Conservation (phyloP, 1,140 invertebrate genomes). For the Hylaeus volcanicus region DNA sequence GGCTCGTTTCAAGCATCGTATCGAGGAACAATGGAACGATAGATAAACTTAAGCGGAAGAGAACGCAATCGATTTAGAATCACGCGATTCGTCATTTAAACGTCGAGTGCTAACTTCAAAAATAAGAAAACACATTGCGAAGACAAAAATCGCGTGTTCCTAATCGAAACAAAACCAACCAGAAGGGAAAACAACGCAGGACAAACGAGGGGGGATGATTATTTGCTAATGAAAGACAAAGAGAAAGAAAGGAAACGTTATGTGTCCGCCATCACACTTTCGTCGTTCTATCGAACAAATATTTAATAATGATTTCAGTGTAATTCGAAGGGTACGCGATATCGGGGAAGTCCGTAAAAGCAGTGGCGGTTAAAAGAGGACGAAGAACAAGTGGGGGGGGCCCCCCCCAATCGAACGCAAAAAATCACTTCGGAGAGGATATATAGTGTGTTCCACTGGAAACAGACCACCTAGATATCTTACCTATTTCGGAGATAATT, state of each 20-base stretch:
- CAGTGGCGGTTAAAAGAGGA: background rate
- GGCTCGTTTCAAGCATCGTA: slow-evolving; percentile 15
- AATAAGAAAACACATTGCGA: background rate
- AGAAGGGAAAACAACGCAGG: background rate
- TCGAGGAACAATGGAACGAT: background rate
- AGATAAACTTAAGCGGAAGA: background rate
- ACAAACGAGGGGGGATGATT: too few species aligned
- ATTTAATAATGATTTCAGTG: background rate
- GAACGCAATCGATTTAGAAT: slow-evolving; percentile 1
- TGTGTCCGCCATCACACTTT: too few species aligned
- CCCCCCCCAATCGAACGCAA: background rate
- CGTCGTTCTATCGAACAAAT: too few species aligned
- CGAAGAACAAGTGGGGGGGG: background rate
- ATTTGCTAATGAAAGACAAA: too few species aligned
- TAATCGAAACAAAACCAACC: background rate
- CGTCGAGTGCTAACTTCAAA: background rate
- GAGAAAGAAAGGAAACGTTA: too few species aligned
- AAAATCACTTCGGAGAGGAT: slow-evolving; percentile 1
- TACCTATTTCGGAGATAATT: too few species aligned
- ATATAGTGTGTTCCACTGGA: too few species aligned
- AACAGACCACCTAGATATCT: too few species aligned
- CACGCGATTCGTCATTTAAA: background rate
- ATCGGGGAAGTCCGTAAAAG: background rate
- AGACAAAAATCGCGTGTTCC: background rate
- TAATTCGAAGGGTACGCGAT: background rate